Percentiles rank a stretch among this genome's conserved stretches.
Conservation (phyloP, 2,113 vertebrate species). For the Tyto alba region DNA sequence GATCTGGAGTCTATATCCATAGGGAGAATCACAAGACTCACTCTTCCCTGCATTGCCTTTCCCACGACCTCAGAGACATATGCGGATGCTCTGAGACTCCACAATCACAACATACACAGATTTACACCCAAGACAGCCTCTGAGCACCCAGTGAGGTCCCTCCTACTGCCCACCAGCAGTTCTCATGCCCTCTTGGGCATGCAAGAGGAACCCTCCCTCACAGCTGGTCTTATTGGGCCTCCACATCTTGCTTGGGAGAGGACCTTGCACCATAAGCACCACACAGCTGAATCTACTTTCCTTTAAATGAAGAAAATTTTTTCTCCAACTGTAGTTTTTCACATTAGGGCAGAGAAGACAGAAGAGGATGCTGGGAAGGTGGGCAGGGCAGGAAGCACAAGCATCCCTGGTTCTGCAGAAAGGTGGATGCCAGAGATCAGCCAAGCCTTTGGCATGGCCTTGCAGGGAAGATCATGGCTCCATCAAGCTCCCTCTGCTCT, state of each 20-base stretch:
- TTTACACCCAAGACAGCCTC: neutral
- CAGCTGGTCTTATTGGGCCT: fast-evolving
- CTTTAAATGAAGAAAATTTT: neutral
- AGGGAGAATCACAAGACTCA: neutral
- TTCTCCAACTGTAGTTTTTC: neutral
- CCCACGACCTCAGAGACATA: fast-evolving
- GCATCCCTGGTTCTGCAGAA: neutral
- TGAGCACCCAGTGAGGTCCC: neutral
- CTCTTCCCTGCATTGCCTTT: neutral
- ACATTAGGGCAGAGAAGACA: neutral
- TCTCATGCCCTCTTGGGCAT: neutral
- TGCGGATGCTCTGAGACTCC: neutral
- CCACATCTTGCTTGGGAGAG: neutral
- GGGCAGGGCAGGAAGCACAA: neutral
- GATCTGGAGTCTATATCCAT: neutral
- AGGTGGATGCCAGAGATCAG: neutral
- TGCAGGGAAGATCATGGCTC: neutral
- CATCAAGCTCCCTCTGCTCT: neutral
- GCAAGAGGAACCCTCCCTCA: neutral
- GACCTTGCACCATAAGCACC: neutral
- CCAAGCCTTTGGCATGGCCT: neutral
- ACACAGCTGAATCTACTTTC: neutral
- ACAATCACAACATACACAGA: neutral
- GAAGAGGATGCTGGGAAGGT: neutral
- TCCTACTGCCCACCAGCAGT: neutral